A percentile compares a stretch with the other conserved stretches of the same genome.
Evolutionary conservation across 2,888 invertebrate species (phyloP).

Genomic region (Gymnoscelis rufifasciata): DNA sequence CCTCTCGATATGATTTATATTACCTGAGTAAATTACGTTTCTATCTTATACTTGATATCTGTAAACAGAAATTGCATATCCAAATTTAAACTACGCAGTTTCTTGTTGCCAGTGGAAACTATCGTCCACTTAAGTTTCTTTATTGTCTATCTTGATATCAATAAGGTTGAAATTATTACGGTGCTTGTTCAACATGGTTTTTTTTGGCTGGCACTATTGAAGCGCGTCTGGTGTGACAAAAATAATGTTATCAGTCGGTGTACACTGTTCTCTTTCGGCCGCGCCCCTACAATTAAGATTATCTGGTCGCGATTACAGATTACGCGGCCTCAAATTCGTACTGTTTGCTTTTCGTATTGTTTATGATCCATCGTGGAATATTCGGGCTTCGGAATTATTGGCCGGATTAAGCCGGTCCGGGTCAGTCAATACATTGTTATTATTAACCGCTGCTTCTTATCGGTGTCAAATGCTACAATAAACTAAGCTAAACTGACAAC

Average conservation of each 20-base stretch:
- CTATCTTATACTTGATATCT: conserved; percentile 39
- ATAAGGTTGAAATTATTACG: conserved; percentile 14
- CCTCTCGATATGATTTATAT: conserved; percentile 32
- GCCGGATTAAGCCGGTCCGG: conserved; percentile 33
- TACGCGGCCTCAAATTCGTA: conserved; percentile 42
- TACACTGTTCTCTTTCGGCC: conserved; percentile 32
- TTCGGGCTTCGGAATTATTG: conserved; percentile 38
- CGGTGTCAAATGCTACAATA: conserved; percentile 20
- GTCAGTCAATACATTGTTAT: conserved; percentile 25
- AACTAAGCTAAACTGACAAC: conserved; percentile 39
- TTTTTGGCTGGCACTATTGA: conserved; percentile 11
- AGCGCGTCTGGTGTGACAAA: conserved; percentile 21
- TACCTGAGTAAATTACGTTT: conserved; percentile 45
- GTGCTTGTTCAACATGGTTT: conserved; percentile 3
- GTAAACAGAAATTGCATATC: conserved; percentile 32
- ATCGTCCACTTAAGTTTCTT: conserved; percentile 18
- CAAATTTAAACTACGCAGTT: conserved; percentile 49
- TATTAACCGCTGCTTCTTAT: background rate
- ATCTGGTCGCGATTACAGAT: conserved; percentile 51
- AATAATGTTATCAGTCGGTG: conserved; percentile 44
- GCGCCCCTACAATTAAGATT: conserved; percentile 67
- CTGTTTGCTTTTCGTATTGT: conserved; percentile 31
- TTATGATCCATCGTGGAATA: conserved; percentile 36
- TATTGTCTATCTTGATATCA: conserved; percentile 8
- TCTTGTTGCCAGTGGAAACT: conserved; percentile 24